Base-by-base conservation (phyloP, 2,797 vertebrate species). In the Siniperca scherzeri region DNA sequence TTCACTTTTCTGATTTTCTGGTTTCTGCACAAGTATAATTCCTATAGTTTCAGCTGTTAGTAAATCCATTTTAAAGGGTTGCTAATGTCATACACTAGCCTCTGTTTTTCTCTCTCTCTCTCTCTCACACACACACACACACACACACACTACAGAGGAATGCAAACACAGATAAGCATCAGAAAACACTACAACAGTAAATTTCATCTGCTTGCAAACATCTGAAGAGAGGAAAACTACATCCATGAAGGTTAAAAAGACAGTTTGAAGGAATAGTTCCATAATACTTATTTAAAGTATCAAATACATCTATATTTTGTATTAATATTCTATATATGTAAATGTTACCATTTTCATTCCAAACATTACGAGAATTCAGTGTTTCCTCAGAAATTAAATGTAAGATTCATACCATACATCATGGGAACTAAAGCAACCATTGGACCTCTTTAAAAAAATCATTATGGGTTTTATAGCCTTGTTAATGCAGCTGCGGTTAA, bases 141-240 rank as follows among this genome's bases (percentile, higher is more conserved):
- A 66, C 30, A 56, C 66, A 74, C 74, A 72, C 42, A 73, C 8
- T 10, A 53, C 25, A 71, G 12, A 78, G 68, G 77, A 91, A 90
- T 87, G 85, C 74, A 86, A 85, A 88, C 68, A 79, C 7, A 80
- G 77, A 80, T 50, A 65, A 61, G n/a, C 60, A 76, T 66, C 59
- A 74, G 42, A 50, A 76, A 62, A 55, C 62, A 68, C 30, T 21
- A n/a, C 50, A 66, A 48, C 22, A 19, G 59, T 38, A 38, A 50
- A 76, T 42, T 48, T 9, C 9, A 40, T 61, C 14, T 17, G 30
- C 44, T 50, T 25, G 25, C 25, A 40, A 64, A 52, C 53, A 73
- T 21, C 25, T 53, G 33, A 78, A 36, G 12, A 74, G 38, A 59
- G 25, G 17, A 50, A 52, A 73, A 46, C 55, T 42, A 19, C 36